These are phyloP conservation scores for Chanos chanos DNA, from an alignment of 2,797 vertebrate genomes.

Conservation along the genomic window DNA sequence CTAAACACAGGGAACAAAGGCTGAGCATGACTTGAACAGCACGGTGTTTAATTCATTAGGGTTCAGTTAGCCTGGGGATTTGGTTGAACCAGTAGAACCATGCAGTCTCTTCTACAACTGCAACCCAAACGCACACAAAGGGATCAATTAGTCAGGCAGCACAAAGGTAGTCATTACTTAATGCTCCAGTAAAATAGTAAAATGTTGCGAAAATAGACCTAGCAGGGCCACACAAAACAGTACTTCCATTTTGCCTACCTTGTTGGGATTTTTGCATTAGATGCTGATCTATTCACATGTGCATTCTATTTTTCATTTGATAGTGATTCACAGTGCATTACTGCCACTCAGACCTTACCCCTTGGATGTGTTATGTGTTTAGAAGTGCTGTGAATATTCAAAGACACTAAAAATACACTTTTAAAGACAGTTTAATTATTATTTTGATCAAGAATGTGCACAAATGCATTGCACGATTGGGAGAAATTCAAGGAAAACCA, in stretches of 20 bases:
- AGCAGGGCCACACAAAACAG: too few relatives aligned
- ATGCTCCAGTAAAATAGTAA: conserved; percentile 17
- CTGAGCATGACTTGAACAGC: too few relatives aligned
- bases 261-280: too few relatives aligned
- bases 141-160: conserved; percentile 57
- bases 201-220: not conserved
- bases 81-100: not conserved
- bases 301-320: too few relatives aligned
- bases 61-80: not conserved
- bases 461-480: not conserved
- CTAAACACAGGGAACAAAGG: too few relatives aligned
- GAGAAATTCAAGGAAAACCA: not conserved
- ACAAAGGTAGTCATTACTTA: conserved; percentile 45
- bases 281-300: too few relatives aligned
- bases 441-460: not conserved
- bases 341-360: too few relatives aligned
- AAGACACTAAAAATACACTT: not conserved
- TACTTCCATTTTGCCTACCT: too few relatives aligned
- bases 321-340: too few relatives aligned
- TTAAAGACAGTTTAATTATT: not conserved
- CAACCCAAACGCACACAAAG: conserved; percentile 24
- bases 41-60: too few relatives aligned
- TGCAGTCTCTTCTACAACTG: too few relatives aligned
- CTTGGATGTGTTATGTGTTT: not conserved
- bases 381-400: too few relatives aligned